Evolutionary conservation across 2,113 vertebrate species (phyloP).

Genomic region (Fregetta grallaria): DNA sequence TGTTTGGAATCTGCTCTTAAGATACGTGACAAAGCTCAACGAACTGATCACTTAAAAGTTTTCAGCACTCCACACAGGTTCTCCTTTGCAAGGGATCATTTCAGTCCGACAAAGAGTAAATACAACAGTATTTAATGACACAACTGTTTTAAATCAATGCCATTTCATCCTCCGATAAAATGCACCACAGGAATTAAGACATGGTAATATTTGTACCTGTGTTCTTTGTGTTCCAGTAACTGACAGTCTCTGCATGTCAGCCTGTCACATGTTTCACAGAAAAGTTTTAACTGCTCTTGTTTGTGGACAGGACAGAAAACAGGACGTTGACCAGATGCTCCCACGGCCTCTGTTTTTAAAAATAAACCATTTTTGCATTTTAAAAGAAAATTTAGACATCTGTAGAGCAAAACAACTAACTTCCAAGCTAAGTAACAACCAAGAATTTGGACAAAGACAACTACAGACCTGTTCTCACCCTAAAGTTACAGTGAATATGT

Average conservation of each 20-base stretch:
- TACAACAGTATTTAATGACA: neutral
- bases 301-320: slow-evolving; percentile 98
- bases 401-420: neutral
- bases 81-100: neutral
- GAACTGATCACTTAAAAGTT: neutral
- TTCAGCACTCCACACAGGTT: neutral
- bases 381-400: slow-evolving; percentile 16
- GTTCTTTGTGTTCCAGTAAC: slow-evolving; percentile 97
- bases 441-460: neutral
- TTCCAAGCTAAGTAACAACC: neutral
- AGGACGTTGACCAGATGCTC: slow-evolving; percentile 89
- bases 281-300: slow-evolving; percentile 97
- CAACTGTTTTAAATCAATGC: neutral
- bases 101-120: neutral
- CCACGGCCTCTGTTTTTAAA: slow-evolving; percentile 85
- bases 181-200: neutral
- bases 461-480: neutral
- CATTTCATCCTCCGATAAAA: neutral
- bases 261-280: slow-evolving; percentile 98
- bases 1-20: neutral
- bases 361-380: slow-evolving; percentile 64
- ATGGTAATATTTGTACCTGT: slow-evolving; percentile 82
- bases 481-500: neutral
- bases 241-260: slow-evolving; percentile 98
- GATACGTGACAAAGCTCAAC: neutral